Evolutionary conservation across 1,140 invertebrate genomes (phyloP).

Genomic region (Musca vetustissima): DNA sequence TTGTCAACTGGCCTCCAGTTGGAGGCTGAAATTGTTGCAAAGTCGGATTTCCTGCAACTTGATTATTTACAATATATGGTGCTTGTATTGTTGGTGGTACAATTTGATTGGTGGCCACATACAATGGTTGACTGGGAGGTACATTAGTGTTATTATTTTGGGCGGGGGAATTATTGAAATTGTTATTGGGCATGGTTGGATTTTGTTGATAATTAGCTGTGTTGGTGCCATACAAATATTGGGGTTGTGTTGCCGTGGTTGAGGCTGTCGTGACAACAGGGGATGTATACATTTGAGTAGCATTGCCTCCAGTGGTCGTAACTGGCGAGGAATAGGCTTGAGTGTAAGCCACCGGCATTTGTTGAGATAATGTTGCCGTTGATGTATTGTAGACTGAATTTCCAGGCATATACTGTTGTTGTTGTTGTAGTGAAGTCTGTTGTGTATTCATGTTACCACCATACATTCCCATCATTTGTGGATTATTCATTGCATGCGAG

Average conservation of each 20-base stretch:
- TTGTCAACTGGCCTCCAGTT: too few species aligned
- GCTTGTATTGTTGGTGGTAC: constrained; percentile 40
- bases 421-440: constrained; percentile 42
- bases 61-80: constrained; percentile 24
- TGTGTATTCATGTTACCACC: neutral
- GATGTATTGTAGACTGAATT: neutral
- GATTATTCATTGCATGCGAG: neutral
- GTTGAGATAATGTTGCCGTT: neutral
- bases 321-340: neutral
- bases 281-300: neutral
- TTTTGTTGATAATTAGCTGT: neutral
- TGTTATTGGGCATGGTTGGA: neutral
- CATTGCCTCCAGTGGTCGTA: neutral
- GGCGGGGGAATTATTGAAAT: constrained; percentile 16
- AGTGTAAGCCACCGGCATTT: neutral
- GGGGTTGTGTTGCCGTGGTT: neutral
- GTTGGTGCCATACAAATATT: constrained; percentile 7
- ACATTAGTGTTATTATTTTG: constrained; percentile 27
- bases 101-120: constrained; percentile 39
- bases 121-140: constrained; percentile 38
- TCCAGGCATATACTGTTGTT: constrained; percentile 17
- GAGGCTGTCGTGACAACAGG: constrained; percentile 8
- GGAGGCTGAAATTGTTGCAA: neutral
- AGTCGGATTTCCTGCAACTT: constrained; percentile 30
- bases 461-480: too few species aligned